phyloP scores from a whole-genome alignment of 2,888 invertebrate species.

The Ormia ochracea region DNA sequence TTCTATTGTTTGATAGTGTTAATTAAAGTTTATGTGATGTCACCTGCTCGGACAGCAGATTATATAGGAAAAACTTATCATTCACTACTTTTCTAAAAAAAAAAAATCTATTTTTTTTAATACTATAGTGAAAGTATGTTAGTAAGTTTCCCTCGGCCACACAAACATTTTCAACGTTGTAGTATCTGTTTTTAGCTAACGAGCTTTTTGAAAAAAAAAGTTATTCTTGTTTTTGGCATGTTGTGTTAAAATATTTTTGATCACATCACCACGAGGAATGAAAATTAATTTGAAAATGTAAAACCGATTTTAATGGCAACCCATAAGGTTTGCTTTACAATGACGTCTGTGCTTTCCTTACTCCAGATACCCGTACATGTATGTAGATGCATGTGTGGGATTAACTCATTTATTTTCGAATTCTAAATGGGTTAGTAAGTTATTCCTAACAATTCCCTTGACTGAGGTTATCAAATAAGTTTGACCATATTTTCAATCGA shows the following conservation, averaged over 20 bases:
- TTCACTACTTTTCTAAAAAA: constrained; percentile 8
- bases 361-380: no score
- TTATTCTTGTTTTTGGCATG: not conserved
- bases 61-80: not conserved
- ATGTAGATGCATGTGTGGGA: no score
- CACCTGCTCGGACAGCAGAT: constrained; percentile 39
- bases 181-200: constrained; percentile 10
- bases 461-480: no score
- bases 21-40: constrained; percentile 56
- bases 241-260: not conserved
- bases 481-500: no score
- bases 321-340: not conserved
- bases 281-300: not conserved
- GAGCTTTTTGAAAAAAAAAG: not conserved
- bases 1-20: constrained; percentile 54
- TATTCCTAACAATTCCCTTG: no score
- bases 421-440: no score
- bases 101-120: constrained; percentile 4
- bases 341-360: no score
- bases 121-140: constrained; percentile 8
- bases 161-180: not conserved
- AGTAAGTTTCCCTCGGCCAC: constrained; percentile 1
- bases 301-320: not conserved
- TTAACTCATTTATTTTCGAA: no score
- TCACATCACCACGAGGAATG: not conserved